A percentile compares a stretch with the other conserved stretches of the same genome.
Evolutionary conservation across 2,888 invertebrate genomes (phyloP).

Genomic region (Sarcophaga carnaria): DNA sequence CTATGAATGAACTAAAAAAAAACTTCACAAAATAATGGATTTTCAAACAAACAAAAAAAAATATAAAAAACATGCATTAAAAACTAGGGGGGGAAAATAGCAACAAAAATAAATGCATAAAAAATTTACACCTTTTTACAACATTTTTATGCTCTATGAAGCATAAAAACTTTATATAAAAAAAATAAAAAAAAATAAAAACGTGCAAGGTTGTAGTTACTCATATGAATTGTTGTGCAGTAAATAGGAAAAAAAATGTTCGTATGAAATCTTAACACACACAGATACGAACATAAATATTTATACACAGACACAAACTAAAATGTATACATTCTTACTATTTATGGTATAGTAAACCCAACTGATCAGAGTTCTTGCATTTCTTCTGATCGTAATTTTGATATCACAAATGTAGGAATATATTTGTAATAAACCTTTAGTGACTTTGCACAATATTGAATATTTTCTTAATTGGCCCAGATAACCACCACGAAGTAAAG

Average conservation of each 20-base stretch:
- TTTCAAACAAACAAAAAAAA: conserved; percentile 16
- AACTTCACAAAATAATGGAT: conserved; percentile 14
- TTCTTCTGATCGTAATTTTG: too few relatives aligned
- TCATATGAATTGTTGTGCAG: conserved; percentile 53
- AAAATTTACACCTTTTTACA: conserved; percentile 56
- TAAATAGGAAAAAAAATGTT: conserved; percentile 37
- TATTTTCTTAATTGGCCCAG: too few relatives aligned
- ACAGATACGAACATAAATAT: conserved; percentile 3
- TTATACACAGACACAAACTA: background rate
- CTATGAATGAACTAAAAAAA: background rate
- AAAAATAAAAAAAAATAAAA: conserved; percentile 11
- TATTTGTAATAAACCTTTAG: too few relatives aligned
- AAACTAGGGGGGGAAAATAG: too few relatives aligned
- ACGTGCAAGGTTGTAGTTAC: conserved; percentile 60
- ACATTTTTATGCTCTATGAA: conserved; percentile 66
- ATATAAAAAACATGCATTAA: background rate
- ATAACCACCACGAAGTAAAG: too few relatives aligned
- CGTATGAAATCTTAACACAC: background rate
- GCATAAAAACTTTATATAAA: conserved; percentile 54
- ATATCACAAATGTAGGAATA: too few relatives aligned
- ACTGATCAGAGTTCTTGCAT: too few relatives aligned
- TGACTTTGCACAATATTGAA: too few relatives aligned
- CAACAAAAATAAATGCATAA: conserved; percentile 7
- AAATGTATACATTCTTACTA: background rate
- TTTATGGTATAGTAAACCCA: background rate